Evolutionary conservation across 2,888 invertebrate genomes (phyloP).

Genomic region (Agrotis clavis): DNA sequence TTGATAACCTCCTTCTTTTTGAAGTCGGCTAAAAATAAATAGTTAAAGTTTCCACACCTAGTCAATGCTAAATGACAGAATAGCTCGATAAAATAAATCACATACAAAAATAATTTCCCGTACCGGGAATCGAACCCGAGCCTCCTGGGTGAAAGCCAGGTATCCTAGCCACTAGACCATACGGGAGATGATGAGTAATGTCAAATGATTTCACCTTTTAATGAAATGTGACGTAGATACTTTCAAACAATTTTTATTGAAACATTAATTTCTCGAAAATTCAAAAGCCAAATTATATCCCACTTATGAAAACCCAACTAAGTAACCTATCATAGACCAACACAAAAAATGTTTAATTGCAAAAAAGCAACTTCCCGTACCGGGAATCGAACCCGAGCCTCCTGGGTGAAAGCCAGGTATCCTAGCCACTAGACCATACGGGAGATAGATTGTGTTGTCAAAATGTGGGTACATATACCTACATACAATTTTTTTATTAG

Average conservation of each 20-base stretch:
- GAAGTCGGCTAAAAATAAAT: too few species aligned
- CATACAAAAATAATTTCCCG: conserved; percentile 20
- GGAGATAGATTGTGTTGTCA: rapidly evolving
- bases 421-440: conserved; percentile 92
- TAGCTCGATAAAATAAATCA: not conserved
- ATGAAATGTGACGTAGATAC: too few species aligned
- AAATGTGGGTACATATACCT: conserved; percentile 7
- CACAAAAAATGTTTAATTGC: too few species aligned
- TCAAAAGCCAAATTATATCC: too few species aligned
- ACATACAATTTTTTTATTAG: too few species aligned
- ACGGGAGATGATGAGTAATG: conserved; percentile 18
- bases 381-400: conserved; percentile 94
- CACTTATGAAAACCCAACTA: too few species aligned
- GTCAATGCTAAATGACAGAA: not conserved
- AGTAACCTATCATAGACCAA: too few species aligned
- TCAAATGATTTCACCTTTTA: too few species aligned
- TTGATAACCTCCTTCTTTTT: too few species aligned
- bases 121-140: conserved; percentile 94
- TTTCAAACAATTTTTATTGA: too few species aligned
- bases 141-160: conserved; percentile 94
- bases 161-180: conserved; percentile 93
- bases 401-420: conserved; percentile 94
- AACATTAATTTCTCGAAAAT: too few species aligned
- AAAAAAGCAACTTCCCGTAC: too few species aligned
- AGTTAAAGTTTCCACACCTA: not conserved